Base-by-base conservation (phyloP, 1,140 invertebrate species). In the Microvelia longipes region DNA sequence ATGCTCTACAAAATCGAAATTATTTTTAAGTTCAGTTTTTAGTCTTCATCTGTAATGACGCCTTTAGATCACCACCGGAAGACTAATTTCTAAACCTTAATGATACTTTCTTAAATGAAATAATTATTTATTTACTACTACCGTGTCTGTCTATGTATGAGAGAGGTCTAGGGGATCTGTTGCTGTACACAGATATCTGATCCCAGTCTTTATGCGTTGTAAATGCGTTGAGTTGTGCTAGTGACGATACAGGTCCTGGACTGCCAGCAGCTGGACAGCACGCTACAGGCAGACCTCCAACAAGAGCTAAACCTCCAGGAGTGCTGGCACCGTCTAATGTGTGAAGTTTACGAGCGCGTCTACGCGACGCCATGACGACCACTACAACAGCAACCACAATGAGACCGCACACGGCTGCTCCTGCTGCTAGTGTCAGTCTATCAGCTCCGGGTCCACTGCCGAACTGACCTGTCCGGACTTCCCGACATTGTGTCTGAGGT, bases 361-460 rank as follows among this genome's bases (percentile, higher is more conserved):
- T 79, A 70, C 89, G 83, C 73, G 89, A 91, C 19, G 92, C 91
- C 30, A 90, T 90, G 29, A 94, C 87, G 77, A 95, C 94, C 68
- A 95, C 86, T 68, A 94, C 87, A 13, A 91, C 88, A 0, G 91
- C 92, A 29, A 94, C 86, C 60, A 94, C 88, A 71, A 96, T 92
- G 27, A 92, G 93, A n/a, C 89, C 90, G 78, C 90, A 94, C 75
- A 95, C 93, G n/a, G 91, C 91, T 11, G 92, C 92, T 75, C 90
- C 93, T 1, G 92, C 92, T 14, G 89, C 92, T 74, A 96, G 96
- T 27, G 93, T 94, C 75, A 96, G 93, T 78, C 93, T 94, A 78
- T 96, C 93, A 88, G 95, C 92, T 79, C 93, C 91, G 28, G 88
- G 86, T 19, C 88, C 85, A 30, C 88, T 87, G 67, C 86, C 85